Percentiles rank a stretch among this genome's conserved stretches.
phyloP scores from a whole-genome alignment of 1,140 invertebrate genomes.

The Drosophila tropicalis region DNA sequence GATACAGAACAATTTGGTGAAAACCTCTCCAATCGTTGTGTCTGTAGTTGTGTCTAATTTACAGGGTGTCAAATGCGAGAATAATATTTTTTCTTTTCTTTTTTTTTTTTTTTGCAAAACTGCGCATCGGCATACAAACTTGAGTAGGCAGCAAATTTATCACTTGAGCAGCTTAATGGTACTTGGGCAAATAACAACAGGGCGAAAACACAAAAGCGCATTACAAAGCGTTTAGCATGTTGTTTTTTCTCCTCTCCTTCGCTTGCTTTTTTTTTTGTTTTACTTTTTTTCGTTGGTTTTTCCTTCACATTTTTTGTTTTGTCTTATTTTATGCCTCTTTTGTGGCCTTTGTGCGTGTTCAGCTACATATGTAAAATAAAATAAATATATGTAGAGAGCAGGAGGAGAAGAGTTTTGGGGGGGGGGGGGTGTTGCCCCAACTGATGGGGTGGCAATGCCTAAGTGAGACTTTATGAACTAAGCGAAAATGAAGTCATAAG shows the following conservation, averaged over 20 bases:
- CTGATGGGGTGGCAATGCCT: slow-evolving; percentile 11
- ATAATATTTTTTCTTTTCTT: background rate
- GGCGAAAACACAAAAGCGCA: slow-evolving; percentile 64
- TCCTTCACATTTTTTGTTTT: slow-evolving; percentile 1
- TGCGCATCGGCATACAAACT: slow-evolving; percentile 24
- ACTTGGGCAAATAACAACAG: slow-evolving; percentile 55
- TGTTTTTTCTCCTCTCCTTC: slow-evolving; percentile 32
- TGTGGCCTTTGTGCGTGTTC: slow-evolving; percentile 45
- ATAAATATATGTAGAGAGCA: slow-evolving; percentile 22
- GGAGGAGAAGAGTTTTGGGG: slow-evolving; percentile 1
- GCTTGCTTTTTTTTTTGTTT: background rate
- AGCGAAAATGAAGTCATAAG: slow-evolving; percentile 59
- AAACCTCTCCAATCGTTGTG: background rate
- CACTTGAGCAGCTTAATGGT: slow-evolving; percentile 78
- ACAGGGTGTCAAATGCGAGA: background rate
- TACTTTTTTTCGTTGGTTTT: slow-evolving; percentile 25
- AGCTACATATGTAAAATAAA: slow-evolving; percentile 35
- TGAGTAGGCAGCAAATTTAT: slow-evolving; percentile 71
- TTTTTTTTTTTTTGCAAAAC: slow-evolving; percentile 15
- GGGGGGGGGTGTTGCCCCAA: no score
- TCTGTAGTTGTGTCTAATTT: background rate
- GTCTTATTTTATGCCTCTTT: slow-evolving; percentile 44
- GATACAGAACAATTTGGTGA: background rate
- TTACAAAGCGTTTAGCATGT: slow-evolving; percentile 76
- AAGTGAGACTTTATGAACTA: slow-evolving; percentile 56